Evolutionary conservation across 2,797 vertebrate species (phyloP), one percentile per base, ranked within the genome.

Genomic region (Onychomys torridus): DNA sequence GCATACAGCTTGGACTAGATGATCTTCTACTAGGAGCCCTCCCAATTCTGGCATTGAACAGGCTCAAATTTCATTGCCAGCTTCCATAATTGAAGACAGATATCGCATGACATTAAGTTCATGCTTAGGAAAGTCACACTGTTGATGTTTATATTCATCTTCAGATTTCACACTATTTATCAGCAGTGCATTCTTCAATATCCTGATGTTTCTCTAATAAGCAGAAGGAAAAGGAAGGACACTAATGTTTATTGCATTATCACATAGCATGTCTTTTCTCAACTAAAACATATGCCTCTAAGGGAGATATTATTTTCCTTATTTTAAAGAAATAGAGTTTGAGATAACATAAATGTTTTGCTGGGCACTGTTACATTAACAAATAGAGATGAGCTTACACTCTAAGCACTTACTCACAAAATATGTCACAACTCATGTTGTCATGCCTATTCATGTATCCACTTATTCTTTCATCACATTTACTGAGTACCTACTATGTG

Each of bases 81-180:
- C 49, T 89, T 95, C 73, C 55, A 73, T 13, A 40, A 92, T 59
- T 57, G 81, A 95, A 84, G 49, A 67, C 49, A 96, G 71, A 88
- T 94, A 88, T 90, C 67, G 88, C 16, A 91, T 90, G 73, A 90
- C 73, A 90, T 84, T 90, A 91, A 59, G 32, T 96, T 87, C 89
- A 55, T 88, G 17, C 59, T 94, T 96, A 95, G 78, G 49, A 96
- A 97, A 95, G 69, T 92, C 67, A 93, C 95, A 95, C 17, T 90
- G 40, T 34, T 93, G 17, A 77, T 85, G 73, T 92, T 95, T 95
- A 88, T 91, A 95, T 67, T 67, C 29, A 59, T 21, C 40, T 88
- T 21, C 83, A 57, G 71, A 93, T 17, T 93, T 91, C 84, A 75
- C 27, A 61, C 29, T 85, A 57, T 81, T 91, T 83, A 78, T 96